Base-by-base conservation (phyloP, 1,140 invertebrate genomes). In the Saccostrea cuccullata region DNA sequence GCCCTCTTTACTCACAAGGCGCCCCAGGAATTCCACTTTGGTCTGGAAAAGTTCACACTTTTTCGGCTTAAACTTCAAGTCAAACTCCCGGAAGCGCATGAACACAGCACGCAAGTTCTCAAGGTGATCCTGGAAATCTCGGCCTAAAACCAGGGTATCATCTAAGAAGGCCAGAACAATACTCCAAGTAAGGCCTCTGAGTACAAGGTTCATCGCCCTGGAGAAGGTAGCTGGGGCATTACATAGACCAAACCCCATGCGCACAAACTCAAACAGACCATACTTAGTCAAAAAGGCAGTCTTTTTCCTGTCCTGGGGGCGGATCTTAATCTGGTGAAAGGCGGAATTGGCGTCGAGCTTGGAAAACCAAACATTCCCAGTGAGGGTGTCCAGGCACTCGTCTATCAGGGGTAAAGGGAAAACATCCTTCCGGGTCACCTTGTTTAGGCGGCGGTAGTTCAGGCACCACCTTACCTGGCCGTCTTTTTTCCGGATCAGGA, bases 21-120 rank as follows among this genome's bases (percentile, higher is more conserved):
- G 91, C 5, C 93, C 93, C 0, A 94, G 86, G 73, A 91, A 93
- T 15, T 86, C 64, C 5, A 93, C 82, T 56, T 88, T 15, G 23
- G 77, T 88, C 64, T 93, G 89, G 30, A 93, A 94, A 87, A 96
- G 60, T 47, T 64, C 60, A 64, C 60, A 64, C 13, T 64, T 64
- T 15, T 64, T 64, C 5, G 60, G 60, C 60, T 64, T 64, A 8
- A 64, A 64, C 60, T 64, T 47, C 6, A 47, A 47, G 5, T 64
- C 60, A 15, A 20, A 64, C 15, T n/a, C 60, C n/a, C 60, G 60
- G 40, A 82, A 82, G 6, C 73, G 73, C 12, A n/a, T 13, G 40
- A 82, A 82, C 40, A 82, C 73, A 6, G 4, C 4, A 26, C 26
- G 4, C 73, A 82, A 82, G 40, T 9, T 82, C 4, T n/a, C 73